Conservation (phyloP, 1,140 invertebrate species). For the Paracyclopina nana region DNA sequence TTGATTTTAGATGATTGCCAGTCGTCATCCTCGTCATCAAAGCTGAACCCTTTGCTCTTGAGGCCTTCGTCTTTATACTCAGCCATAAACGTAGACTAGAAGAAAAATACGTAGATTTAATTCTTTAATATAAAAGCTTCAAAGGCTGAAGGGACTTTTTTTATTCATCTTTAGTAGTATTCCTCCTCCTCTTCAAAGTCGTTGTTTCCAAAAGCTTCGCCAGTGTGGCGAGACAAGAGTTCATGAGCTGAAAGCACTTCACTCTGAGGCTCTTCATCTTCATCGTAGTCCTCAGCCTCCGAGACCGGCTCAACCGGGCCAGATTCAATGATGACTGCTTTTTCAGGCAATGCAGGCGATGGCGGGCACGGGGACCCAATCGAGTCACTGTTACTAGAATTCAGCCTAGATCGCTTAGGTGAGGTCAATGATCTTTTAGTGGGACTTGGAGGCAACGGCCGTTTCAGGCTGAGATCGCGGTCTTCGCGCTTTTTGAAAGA, state of each 20-base stretch:
- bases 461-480: no score
- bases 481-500: no score
- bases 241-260: constrained; percentile 6
- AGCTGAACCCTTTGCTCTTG: no score
- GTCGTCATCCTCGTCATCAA: constrained; percentile 9
- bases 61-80: no score
- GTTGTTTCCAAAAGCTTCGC: constrained; percentile 6
- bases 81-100: no score
- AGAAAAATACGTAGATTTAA: no score
- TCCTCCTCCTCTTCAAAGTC: constrained; percentile 16
- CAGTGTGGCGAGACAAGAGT: constrained; percentile 15
- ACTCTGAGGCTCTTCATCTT: constrained; percentile 10
- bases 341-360: no score
- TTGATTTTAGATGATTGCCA: constrained; percentile 8
- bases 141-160: background rate
- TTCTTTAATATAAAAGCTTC: background rate
- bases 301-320: constrained; percentile 19
- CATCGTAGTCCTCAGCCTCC: constrained; percentile 6
- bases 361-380: background rate
- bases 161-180: constrained; percentile 8
- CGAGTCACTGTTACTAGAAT: no score
- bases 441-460: no score
- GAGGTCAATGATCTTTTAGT: no score
- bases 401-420: no score
- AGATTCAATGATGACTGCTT: constrained; percentile 22